A percentile compares a stretch with the other conserved stretches of the same genome.
Evolutionary conservation across 2,888 invertebrate genomes (phyloP).

Genomic region (Drosophila ezoana): DNA sequence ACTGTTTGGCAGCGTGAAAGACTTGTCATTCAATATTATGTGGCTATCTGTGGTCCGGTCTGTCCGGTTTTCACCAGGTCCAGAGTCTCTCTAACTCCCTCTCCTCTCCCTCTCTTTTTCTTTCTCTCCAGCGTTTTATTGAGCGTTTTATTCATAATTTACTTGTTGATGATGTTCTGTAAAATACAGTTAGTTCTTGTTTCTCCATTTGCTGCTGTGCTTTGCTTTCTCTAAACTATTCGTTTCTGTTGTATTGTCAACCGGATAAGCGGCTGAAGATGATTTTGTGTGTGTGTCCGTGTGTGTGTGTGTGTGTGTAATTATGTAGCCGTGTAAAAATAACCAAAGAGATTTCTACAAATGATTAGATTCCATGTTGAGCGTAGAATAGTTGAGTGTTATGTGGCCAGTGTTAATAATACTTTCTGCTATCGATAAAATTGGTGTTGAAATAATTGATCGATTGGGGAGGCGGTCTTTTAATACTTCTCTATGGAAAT

Average conservation of each 20-base stretch:
- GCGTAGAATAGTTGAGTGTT: constrained; percentile 10
- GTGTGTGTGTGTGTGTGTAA: constrained; percentile 14
- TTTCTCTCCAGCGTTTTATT: constrained; percentile 41
- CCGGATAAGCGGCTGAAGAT: constrained; percentile 59
- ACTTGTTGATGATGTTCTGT: constrained; percentile 52
- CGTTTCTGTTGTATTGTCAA: constrained; percentile 53
- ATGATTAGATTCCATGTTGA: constrained; percentile 30
- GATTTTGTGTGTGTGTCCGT: background rate
- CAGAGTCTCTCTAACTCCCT: background rate
- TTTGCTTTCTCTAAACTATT: constrained; percentile 63
- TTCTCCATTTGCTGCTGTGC: constrained; percentile 44
- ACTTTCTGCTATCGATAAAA: constrained; percentile 1
- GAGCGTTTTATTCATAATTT: constrained; percentile 75
- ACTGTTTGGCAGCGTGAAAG: constrained; percentile 26
- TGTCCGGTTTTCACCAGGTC: constrained; percentile 70
- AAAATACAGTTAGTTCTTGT: constrained; percentile 75
- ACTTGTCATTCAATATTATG: constrained; percentile 56
- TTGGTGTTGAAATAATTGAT: background rate
- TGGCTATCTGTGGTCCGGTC: constrained; percentile 51
- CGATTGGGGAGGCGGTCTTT: too few relatives aligned
- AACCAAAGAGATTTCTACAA: constrained; percentile 33
- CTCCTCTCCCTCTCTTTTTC: constrained; percentile 7
- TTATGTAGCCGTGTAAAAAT: constrained; percentile 32
- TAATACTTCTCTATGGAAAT: background rate
- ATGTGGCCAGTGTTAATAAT: background rate